phyloP scores from a whole-genome alignment of 1,140 invertebrate species.

The Pissodes strobi region DNA sequence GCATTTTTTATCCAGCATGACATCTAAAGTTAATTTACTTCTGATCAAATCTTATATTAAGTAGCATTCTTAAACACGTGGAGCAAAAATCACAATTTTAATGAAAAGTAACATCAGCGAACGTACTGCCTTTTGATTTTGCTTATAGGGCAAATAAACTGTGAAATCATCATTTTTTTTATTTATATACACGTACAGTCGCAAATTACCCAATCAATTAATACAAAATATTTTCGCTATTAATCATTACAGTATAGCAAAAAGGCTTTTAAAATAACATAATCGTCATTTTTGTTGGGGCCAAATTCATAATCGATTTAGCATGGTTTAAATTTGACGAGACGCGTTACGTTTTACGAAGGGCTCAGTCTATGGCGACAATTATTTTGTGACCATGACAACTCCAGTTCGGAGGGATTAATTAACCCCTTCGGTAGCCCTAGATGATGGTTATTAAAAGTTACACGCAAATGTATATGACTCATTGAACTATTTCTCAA shows the following conservation, averaged over 20 bases:
- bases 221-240: background rate
- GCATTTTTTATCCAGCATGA: no score
- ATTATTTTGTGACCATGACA: slow-evolving; percentile 52
- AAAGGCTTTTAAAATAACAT: slow-evolving; percentile 3
- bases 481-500: slow-evolving; percentile 47
- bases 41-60: no score
- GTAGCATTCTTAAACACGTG: no score
- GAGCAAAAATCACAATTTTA: no score
- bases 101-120: no score
- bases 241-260: background rate
- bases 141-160: no score
- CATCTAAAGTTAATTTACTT: no score
- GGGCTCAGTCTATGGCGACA: slow-evolving; percentile 33
- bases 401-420: slow-evolving; percentile 47
- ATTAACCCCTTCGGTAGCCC: slow-evolving; percentile 49
- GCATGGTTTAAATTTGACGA: slow-evolving; percentile 15
- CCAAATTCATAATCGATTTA: slow-evolving; percentile 15
- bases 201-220: no score
- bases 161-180: no score
- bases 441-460: slow-evolving; percentile 49
- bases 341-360: slow-evolving; percentile 5
- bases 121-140: no score
- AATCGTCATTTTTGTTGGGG: background rate
- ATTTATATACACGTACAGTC: no score
- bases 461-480: slow-evolving; percentile 52